Conservation (phyloP, 2,797 vertebrate genomes). For the Jordanella pulchra region DNA sequence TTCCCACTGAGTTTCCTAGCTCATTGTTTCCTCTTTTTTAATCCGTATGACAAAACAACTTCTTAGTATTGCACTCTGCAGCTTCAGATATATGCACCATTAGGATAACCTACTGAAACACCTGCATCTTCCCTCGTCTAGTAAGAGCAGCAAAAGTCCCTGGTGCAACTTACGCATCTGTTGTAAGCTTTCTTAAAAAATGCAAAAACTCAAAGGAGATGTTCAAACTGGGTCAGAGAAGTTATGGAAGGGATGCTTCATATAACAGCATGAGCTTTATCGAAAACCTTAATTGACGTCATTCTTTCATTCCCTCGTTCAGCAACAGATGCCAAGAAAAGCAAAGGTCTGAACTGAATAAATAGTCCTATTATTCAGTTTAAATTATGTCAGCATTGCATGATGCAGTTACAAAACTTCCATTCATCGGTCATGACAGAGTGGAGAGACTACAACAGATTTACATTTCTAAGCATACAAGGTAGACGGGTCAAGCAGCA, state of each 20-base stretch:
- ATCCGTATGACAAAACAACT: slow-evolving; percentile 69
- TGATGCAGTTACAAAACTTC: background rate
- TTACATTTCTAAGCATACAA: background rate
- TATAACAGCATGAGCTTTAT: slow-evolving; percentile 70
- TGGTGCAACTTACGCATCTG: slow-evolving; percentile 45
- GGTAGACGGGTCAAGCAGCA: background rate
- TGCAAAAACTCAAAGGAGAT: slow-evolving; percentile 58
- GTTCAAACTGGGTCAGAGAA: slow-evolving; percentile 52
- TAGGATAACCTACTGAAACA: slow-evolving; percentile 63
- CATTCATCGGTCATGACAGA: background rate
- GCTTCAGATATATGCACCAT: slow-evolving; percentile 66
- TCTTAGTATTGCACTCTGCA: slow-evolving; percentile 59
- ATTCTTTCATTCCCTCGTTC: slow-evolving; percentile 59
- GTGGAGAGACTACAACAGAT: background rate
- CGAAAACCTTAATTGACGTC: slow-evolving; percentile 65
- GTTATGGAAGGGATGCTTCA: slow-evolving; percentile 59
- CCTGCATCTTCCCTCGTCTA: slow-evolving; percentile 57
- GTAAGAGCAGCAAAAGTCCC: slow-evolving; percentile 1
- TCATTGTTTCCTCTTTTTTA: slow-evolving; percentile 28
- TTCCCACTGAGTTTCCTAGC: slow-evolving; percentile 22
- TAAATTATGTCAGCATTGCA: background rate
- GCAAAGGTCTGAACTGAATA: slow-evolving; percentile 33
- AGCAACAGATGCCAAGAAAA: slow-evolving; percentile 46
- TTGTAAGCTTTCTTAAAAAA: slow-evolving; percentile 53
- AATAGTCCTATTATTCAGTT: slow-evolving; percentile 18